phyloP scores from a whole-genome alignment of 2,888 invertebrate species.

The Lasioglossum pauxillum region DNA sequence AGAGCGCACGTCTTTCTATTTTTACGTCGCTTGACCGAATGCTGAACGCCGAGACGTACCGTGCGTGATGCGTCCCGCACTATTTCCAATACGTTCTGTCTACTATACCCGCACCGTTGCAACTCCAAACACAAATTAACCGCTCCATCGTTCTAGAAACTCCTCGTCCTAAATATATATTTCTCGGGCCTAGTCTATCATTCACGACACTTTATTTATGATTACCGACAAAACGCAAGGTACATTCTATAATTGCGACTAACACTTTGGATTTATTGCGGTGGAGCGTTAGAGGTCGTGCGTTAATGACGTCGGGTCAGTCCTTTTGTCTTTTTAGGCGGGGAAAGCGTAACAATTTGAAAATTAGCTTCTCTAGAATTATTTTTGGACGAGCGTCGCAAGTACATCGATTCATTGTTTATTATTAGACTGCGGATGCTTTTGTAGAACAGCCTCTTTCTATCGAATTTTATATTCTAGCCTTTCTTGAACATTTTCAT shows the following conservation, averaged over 20 bases:
- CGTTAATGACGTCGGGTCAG: neutral
- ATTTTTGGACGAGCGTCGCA: neutral
- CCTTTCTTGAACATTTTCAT: too few relatives aligned
- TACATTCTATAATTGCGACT: neutral
- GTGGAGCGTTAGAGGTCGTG: neutral
- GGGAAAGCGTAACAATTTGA: neutral
- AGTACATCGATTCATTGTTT: neutral
- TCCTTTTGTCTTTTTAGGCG: neutral
- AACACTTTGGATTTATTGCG: neutral
- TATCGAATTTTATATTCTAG: too few relatives aligned
- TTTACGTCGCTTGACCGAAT: constrained; percentile 81
- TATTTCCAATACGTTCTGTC: constrained; percentile 66
- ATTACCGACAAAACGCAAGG: neutral
- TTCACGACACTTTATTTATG: constrained; percentile 21
- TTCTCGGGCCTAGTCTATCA: constrained; percentile 8
- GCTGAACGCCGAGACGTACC: constrained; percentile 76
- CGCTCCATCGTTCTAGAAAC: constrained; percentile 37
- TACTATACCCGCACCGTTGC: constrained; percentile 24
- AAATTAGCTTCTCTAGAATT: neutral
- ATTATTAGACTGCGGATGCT: too few relatives aligned
- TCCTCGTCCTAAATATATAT: constrained; percentile 35
- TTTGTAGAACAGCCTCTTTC: too few relatives aligned
- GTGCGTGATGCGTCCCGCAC: constrained; percentile 62
- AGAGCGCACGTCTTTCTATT: constrained; percentile 83
- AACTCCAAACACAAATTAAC: constrained; percentile 50